Base-by-base conservation (phyloP, 2,797 vertebrate species). In the Syncerus caffer region DNA sequence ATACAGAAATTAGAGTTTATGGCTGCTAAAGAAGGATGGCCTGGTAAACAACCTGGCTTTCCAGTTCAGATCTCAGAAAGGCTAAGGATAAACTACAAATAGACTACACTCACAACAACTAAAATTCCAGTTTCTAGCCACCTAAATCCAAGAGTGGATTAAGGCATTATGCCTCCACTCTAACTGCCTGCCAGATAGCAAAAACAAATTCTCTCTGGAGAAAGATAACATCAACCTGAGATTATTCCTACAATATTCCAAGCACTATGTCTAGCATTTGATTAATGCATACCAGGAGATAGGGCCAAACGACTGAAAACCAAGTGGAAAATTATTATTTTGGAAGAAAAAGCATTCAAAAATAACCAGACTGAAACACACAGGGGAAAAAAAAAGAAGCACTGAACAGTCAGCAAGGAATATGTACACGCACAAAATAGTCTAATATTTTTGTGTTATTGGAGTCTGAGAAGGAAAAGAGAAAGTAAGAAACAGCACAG, bases 201-300 rank as follows among this genome's bases (percentile, higher is more conserved):
- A 87, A 85, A 87, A 55, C 14, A 86, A 93, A 51, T 93, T 8
- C 25, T 80, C 57, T 58, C 55, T 85, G 58, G 86, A 82, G 38
- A 92, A 95, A 96, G 50, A 80, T n/a, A 95, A 51, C 3, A 34
- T 84, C 25, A 62, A 47, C 23, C n/a, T 85, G 45, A 93, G 29
- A 92, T 64, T 50, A 78, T 89, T 96, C 85, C 74, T 71, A 64
- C 8, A 95, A 67, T 7, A 93, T 95, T 96, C 74, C 4, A 96
- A 85, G 55, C 34, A 31, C 17, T 71, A 14, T 82, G 17, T 38
- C 31, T 90, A 88, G 50, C 7, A 76, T 78, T 76, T 60, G 78
- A 60, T 85, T 55, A 94, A 88, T 64, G 8, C 17, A 45, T 90
- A 88, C 21, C 9, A 95, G 60, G 10, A 92, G 29, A 87, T 15